These are phyloP conservation scores for Harpagifer antarcticus DNA, from an alignment of 2,797 vertebrate species.

Conservation along the genomic window DNA sequence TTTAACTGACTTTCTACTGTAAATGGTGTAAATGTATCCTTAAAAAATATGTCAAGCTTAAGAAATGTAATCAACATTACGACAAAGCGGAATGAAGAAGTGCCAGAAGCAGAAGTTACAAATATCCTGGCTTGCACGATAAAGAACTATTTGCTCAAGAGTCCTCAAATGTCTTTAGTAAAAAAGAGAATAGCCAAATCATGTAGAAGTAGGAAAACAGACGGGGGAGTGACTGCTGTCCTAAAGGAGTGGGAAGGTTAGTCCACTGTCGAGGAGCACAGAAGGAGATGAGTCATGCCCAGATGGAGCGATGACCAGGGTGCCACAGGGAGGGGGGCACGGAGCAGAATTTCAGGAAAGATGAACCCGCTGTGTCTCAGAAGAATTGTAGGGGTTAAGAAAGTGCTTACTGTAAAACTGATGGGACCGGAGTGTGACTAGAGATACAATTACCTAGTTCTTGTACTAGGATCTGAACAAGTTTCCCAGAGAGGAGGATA, in stretches of 20 bases:
- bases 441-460: constrained; percentile 24
- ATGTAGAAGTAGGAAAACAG: neutral
- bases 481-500: neutral
- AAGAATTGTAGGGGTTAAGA: constrained; percentile 19
- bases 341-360: neutral
- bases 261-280: constrained; percentile 44
- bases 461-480: constrained; percentile 3
- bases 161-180: neutral
- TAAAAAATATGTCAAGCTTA: neutral
- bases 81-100: neutral
- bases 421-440: constrained; percentile 16
- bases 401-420: constrained; percentile 15
- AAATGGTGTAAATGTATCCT: neutral
- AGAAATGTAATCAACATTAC: neutral
- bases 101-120: neutral
- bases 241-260: constrained; percentile 51
- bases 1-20: neutral
- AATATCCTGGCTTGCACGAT: neutral
- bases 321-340: constrained; percentile 24
- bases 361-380: constrained; percentile 17
- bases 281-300: constrained; percentile 61
- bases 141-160: neutral
- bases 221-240: constrained; percentile 18
- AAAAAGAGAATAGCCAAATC: constrained; percentile 6
- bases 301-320: constrained; percentile 69